Percentiles rank a stretch among this genome's conserved stretches.
Conservation (phyloP, 2,113 vertebrate genomes). For the Ictalurus punctatus region DNA sequence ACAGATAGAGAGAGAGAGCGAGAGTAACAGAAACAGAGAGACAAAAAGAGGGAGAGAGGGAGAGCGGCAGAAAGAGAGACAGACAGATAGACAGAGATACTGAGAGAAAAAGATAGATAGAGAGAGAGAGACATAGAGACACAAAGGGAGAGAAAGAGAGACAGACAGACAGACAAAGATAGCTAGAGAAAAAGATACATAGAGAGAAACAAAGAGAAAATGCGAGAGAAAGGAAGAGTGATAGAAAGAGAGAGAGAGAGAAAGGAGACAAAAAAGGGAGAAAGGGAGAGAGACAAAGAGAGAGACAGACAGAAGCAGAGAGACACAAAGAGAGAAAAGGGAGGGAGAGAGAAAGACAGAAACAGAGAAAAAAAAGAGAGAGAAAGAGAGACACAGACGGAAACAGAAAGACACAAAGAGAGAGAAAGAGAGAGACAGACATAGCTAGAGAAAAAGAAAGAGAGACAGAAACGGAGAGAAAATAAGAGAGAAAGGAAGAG, state of each 20-base stretch:
- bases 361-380: not conserved
- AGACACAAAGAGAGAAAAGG: not conserved
- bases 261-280: not conserved
- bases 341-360: not conserved
- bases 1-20: too few relatives aligned
- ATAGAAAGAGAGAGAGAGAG: not conserved
- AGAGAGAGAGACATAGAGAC: not conserved
- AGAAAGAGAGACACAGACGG: not conserved
- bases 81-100: too few relatives aligned
- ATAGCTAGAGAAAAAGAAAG: not conserved
- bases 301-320: not conserved
- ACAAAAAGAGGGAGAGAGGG: too few relatives aligned
- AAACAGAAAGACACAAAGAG: not conserved
- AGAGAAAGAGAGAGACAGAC: not conserved
- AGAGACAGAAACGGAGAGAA: not conserved
- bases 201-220: too few relatives aligned
- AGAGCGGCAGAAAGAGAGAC: too few relatives aligned
- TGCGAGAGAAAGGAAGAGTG: too few relatives aligned
- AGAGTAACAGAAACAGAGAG: too few relatives aligned
- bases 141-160: not conserved
- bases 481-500: not conserved
- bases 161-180: not conserved
- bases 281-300: not conserved
- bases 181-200: too few relatives aligned
- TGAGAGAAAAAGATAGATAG: too few relatives aligned